Evolutionary conservation across 2,888 invertebrate species (phyloP).

Genomic region (Papilio protenor): DNA sequence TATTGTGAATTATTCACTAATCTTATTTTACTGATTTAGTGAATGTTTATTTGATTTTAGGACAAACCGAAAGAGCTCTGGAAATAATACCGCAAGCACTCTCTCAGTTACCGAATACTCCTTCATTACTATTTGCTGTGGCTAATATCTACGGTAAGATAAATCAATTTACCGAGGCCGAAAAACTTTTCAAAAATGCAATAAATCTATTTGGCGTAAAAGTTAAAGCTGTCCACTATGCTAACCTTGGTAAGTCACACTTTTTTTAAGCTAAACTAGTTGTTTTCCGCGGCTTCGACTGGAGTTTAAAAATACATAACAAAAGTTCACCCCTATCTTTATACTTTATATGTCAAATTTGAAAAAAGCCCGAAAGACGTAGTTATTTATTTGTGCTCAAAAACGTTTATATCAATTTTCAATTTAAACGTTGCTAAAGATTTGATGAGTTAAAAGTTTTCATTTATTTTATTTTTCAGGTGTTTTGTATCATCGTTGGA

Average conservation of each 20-base stretch:
- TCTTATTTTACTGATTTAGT: neutral
- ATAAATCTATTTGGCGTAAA: conserved; percentile 85
- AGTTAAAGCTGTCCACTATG: conserved; percentile 91
- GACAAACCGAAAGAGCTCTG: conserved; percentile 87
- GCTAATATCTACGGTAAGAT: conserved; percentile 95
- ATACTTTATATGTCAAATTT: too few relatives aligned
- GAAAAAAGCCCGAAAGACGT: too few relatives aligned
- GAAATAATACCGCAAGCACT: conserved; percentile 89
- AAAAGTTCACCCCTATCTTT: too few relatives aligned
- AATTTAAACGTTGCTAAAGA: neutral
- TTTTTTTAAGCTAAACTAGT: too few relatives aligned
- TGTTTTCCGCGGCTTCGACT: too few relatives aligned
- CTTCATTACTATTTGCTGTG: conserved; percentile 92
- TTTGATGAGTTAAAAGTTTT: neutral
- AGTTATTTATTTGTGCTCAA: too few relatives aligned
- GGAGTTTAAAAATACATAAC: too few relatives aligned
- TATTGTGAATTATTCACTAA: neutral
- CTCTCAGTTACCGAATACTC: conserved; percentile 87
- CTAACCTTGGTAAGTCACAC: conserved; percentile 91
- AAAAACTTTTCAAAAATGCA: conserved; percentile 91
- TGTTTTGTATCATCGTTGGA: conserved; percentile 92
- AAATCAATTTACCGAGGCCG: conserved; percentile 90
- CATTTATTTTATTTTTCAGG: conserved; percentile 81
- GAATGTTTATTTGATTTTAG: conserved; percentile 63
- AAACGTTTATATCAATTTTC: too few relatives aligned